Base-by-base conservation (phyloP, 2,888 invertebrate species). In the Tiliacea aurago region DNA sequence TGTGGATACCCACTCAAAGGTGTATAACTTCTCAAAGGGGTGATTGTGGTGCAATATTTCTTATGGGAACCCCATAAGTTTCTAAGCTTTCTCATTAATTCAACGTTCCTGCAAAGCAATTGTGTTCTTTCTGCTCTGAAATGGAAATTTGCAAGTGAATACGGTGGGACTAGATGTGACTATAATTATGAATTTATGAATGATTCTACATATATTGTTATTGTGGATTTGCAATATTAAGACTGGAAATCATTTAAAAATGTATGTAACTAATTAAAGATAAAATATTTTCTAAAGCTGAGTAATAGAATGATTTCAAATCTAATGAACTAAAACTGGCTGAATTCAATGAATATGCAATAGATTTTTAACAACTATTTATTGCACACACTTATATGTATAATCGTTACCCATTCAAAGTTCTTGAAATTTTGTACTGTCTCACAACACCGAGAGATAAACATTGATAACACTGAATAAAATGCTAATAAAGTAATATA, bases 21-120 rank as follows among this genome's bases (percentile, higher is more conserved):
- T 11, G 95, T 94, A 87, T 94, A 94, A 80, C 93, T 94, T 88
- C 95, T 88, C 77, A 90, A 91, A 66, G 93, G 94, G 84, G 92
- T 90, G 71, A 94, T 90, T 83, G 94, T 94, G 20, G 95, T 96
- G 94, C 96, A 96, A 91, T 96, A 96, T 86, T 97, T 96, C 91
- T 97, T 97, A 94, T 97, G 97, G 91, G 97, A 97, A 90, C 94
- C 96, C 97, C 97, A 97, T 80, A 97, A 92, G 85, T 95, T 96
- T 90, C 96, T 96, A 86, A 97, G 96, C 92, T 97, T 97, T 92
- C 96, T 95, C 96, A 97, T 96, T 90, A 97, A 95, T 88, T 97
- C 97, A 88, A 94, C 94, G 92, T 97, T 97, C 92, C 97, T 97
- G 93, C 95, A 96, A 94, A 96, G 96, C 94, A 97, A 96, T 91